Evolutionary conservation across 2,888 invertebrate species (phyloP).

Genomic region (Amphiduros pacificus): DNA sequence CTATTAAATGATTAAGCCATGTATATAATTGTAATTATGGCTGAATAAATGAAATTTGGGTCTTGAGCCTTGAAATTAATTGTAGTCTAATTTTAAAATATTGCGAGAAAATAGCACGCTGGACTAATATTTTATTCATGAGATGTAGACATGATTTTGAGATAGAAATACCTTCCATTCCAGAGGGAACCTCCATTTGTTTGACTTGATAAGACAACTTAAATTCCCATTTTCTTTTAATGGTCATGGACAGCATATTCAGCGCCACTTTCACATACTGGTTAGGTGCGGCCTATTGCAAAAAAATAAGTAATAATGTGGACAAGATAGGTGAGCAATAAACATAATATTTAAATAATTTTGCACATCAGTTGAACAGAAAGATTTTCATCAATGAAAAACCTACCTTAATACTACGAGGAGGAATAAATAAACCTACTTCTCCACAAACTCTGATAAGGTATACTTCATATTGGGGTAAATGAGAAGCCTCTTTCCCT

Average conservation of each 20-base stretch:
- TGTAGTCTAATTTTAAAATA: too few relatives aligned
- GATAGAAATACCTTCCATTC: neutral
- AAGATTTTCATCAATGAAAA: neutral
- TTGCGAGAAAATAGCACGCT: too few relatives aligned
- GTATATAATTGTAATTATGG: too few relatives aligned
- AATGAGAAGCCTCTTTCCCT: neutral
- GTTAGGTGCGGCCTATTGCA: constrained; percentile 26
- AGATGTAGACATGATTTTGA: too few relatives aligned
- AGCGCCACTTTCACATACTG: constrained; percentile 27
- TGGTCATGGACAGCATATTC: constrained; percentile 15
- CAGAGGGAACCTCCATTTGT: neutral
- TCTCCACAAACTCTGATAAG: constrained; percentile 21
- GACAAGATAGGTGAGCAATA: too few relatives aligned
- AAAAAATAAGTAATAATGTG: too few relatives aligned
- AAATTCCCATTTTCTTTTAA: constrained; percentile 26
- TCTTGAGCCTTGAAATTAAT: too few relatives aligned
- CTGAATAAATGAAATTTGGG: too few relatives aligned
- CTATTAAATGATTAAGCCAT: too few relatives aligned
- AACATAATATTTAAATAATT: too few relatives aligned
- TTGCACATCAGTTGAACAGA: neutral
- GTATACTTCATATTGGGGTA: constrained; percentile 17
- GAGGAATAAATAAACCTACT: constrained; percentile 21
- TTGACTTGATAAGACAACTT: constrained; percentile 21
- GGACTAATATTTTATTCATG: too few relatives aligned
- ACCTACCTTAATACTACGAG: constrained; percentile 17